A percentile compares a stretch with the other conserved stretches of the same genome.
Evolutionary conservation across 2,888 invertebrate genomes (phyloP).

Genomic region (Penaeus monodon): DNA sequence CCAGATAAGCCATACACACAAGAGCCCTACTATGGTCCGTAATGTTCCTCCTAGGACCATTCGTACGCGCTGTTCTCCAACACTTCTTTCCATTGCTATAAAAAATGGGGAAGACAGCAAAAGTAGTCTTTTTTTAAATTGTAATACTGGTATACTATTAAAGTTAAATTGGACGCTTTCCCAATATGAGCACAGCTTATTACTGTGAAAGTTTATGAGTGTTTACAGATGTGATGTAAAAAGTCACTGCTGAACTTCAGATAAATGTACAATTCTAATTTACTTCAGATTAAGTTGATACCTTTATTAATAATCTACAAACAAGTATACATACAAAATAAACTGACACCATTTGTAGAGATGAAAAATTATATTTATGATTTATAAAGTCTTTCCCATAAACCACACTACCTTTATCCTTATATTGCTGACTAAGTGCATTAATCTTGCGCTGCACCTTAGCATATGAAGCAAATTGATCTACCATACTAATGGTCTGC

Average conservation of each 20-base stretch:
- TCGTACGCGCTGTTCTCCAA: conserved; percentile 47
- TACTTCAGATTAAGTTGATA: too few species aligned
- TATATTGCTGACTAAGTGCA: conserved; percentile 57
- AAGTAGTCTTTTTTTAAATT: not conserved
- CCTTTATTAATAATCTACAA: too few species aligned
- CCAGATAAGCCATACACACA: conserved; percentile 57
- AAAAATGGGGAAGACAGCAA: not conserved
- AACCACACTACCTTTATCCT: conserved; percentile 48
- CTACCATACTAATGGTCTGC: conserved; percentile 62
- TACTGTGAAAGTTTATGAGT: too few species aligned
- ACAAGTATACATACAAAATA: not conserved
- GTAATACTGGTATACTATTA: not conserved
- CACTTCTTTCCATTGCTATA: conserved; percentile 28
- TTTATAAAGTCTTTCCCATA: too few species aligned
- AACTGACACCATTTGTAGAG: too few species aligned
- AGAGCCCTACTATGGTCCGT: conserved; percentile 38
- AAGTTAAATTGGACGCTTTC: too few species aligned
- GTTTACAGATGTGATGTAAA: too few species aligned
- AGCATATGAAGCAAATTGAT: conserved; percentile 63
- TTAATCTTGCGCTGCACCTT: conserved; percentile 61
- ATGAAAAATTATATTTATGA: too few species aligned
- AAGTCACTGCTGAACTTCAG: too few species aligned
- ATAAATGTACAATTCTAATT: too few species aligned
- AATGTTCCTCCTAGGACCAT: conserved; percentile 37
- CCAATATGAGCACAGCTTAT: too few species aligned